These are phyloP conservation scores for Penaeus monodon DNA, from an alignment of 2,888 invertebrate species.

Conservation along the genomic window DNA sequence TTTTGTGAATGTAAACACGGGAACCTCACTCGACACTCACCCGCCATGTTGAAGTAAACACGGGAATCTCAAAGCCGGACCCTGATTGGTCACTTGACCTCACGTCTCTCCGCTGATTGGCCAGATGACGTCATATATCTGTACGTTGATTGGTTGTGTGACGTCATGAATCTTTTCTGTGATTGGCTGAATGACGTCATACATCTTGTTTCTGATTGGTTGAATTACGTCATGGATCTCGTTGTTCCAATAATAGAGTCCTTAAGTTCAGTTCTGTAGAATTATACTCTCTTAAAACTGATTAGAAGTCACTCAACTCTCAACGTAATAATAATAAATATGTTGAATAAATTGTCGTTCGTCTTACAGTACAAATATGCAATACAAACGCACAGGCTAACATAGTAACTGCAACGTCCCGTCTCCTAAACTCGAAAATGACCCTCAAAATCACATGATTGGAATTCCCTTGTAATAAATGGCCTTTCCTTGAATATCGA, in stretches of 20 bases:
- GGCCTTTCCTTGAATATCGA: slow-evolving; percentile 19
- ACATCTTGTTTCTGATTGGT: neutral
- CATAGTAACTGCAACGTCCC: neutral
- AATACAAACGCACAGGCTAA: no score
- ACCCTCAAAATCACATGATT: neutral
- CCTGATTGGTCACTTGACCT: slow-evolving; percentile 8
- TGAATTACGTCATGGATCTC: slow-evolving; percentile 16
- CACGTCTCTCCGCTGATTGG: slow-evolving; percentile 7
- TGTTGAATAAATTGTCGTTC: neutral
- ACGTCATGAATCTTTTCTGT: slow-evolving; percentile 16
- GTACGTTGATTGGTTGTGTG: neutral
- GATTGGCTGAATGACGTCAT: slow-evolving; percentile 23
- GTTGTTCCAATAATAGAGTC: neutral
- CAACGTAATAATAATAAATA: neutral
- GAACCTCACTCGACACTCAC: slow-evolving; percentile 41
- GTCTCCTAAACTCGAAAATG: neutral
- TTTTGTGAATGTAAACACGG: slow-evolving; percentile 49
- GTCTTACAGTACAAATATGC: neutral
- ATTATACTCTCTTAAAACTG: neutral
- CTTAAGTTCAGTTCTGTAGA: neutral
- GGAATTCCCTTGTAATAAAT: slow-evolving; percentile 20
- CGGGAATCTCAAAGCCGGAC: neutral
- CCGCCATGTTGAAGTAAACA: slow-evolving; percentile 62
- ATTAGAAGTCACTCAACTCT: neutral
- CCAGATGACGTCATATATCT: slow-evolving; percentile 17